Percentiles rank a stretch among this genome's conserved stretches.
These are phyloP conservation scores for Cirrhinus molitorella DNA, from an alignment of 2,797 vertebrate species.

Conservation along the genomic window DNA sequence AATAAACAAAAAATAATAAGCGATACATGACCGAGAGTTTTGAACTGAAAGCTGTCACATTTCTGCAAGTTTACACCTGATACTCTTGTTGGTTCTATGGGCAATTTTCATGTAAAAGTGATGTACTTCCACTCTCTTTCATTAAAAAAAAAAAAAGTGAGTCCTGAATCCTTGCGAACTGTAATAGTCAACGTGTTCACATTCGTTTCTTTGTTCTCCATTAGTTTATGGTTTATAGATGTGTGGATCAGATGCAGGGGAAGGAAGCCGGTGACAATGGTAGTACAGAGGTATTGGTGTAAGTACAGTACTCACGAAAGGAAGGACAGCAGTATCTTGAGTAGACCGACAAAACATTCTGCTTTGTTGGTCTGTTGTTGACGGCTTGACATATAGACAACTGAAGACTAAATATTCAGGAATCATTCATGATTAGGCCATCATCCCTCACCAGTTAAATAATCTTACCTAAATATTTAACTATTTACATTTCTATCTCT, in stretches of 20 bases:
- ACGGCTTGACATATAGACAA: conserved; percentile 72
- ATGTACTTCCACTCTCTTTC: conserved; percentile 5
- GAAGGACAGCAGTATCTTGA: conserved; percentile 79
- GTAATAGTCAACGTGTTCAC: conserved; percentile 11
- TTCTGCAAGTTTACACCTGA: conserved; percentile 66
- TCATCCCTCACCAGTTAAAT: conserved; percentile 85
- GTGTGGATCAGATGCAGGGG: conserved; percentile 40
- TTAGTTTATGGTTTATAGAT: conserved; percentile 9
- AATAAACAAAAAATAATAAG: conserved; percentile 47
- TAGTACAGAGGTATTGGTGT: conserved; percentile 74
- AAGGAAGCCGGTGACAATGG: conserved; percentile 65
- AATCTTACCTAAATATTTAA: conserved; percentile 89
- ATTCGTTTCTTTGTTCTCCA: conserved; percentile 42
- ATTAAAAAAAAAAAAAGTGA: background rate
- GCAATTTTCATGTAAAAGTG: conserved; percentile 15
- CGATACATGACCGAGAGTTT: conserved; percentile 48
- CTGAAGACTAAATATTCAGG: conserved; percentile 73
- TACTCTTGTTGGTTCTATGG: conserved; percentile 60
- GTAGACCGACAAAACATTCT: conserved; percentile 74
- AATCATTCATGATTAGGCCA: conserved; percentile 79
- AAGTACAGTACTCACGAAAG: conserved; percentile 79
- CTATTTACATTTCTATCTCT: conserved; percentile 86
- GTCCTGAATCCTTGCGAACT: conserved; percentile 26
- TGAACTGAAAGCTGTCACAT: conserved; percentile 48
- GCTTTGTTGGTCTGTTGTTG: conserved; percentile 68